Percentiles rank a stretch among this genome's conserved stretches.
Evolutionary conservation across 2,797 vertebrate species (phyloP).

Genomic region (Halcyon chelicuti): DNA sequence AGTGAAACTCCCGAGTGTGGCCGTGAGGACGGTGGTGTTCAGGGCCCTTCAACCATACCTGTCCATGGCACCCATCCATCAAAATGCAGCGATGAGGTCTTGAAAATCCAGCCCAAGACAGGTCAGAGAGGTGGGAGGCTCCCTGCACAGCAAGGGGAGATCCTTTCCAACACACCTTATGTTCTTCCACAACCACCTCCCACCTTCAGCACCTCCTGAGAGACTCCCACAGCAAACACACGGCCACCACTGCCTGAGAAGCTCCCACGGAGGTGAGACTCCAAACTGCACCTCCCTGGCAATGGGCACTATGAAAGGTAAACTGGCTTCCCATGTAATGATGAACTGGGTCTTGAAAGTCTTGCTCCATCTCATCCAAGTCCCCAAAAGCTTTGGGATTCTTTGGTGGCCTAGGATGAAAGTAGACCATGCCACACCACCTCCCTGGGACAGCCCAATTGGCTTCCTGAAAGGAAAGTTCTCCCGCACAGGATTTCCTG

Average conservation of each 20-base stretch:
- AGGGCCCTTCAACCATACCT: not conserved
- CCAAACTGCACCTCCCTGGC: not conserved
- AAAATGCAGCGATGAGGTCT: not conserved
- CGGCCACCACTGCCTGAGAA: not conserved
- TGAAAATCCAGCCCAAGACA: not conserved
- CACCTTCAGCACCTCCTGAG: not conserved
- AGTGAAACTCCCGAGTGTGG: not conserved
- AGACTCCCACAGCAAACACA: not conserved
- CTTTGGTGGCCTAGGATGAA: not conserved
- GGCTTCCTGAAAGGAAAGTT: not conserved
- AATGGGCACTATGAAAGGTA: rapidly evolving
- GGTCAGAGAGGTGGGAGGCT: not conserved
- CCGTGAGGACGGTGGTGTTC: not conserved
- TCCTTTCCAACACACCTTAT: not conserved
- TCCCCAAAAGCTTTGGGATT: not conserved
- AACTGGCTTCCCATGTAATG: rapidly evolving
- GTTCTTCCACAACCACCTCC: not conserved
- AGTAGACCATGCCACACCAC: not conserved
- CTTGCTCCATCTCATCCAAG: not conserved
- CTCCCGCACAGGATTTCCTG: not conserved
- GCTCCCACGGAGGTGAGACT: not conserved
- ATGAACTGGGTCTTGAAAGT: not conserved
- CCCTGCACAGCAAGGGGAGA: not conserved
- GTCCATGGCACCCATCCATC: not conserved
- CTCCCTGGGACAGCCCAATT: not conserved